phyloP scores from a whole-genome alignment of 2,888 invertebrate genomes.

The Microchrysa polita region DNA sequence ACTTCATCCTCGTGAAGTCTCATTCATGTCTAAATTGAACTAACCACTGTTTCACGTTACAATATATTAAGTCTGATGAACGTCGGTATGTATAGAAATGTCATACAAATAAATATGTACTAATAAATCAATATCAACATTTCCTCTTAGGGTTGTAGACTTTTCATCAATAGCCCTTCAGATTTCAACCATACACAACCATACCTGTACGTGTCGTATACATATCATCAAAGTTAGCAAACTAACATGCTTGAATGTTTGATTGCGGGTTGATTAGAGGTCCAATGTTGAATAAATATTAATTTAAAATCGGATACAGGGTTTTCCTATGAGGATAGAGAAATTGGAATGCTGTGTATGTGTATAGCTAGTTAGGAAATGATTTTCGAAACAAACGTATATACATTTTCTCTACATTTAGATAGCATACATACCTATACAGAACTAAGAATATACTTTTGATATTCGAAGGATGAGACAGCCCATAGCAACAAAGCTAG shows the following conservation, averaged over 20 bases:
- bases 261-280: slow-evolving; percentile 52
- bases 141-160: neutral
- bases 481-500: slow-evolving; percentile 11
- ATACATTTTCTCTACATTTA: neutral
- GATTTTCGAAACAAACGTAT: slow-evolving; percentile 7
- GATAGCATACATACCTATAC: no score
- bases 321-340: neutral
- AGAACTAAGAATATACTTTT: neutral
- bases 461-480: neutral
- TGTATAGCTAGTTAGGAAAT: slow-evolving; percentile 10
- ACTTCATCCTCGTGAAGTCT: no score
- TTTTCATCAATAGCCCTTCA: no score
- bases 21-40: no score
- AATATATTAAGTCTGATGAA: no score
- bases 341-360: neutral
- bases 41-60: no score
- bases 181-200: no score
- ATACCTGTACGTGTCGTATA: no score
- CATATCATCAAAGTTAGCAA: slow-evolving; percentile 46
- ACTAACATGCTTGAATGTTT: slow-evolving; percentile 51
- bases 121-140: neutral
- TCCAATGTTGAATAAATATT: slow-evolving; percentile 51
- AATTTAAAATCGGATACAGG: slow-evolving; percentile 50
- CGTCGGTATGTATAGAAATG: no score
- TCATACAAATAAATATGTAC: no score